A percentile compares a stretch with the other conserved stretches of the same genome.
Conservation (phyloP, 2,113 vertebrate species). For the Daphoenositta chrysoptera region DNA sequence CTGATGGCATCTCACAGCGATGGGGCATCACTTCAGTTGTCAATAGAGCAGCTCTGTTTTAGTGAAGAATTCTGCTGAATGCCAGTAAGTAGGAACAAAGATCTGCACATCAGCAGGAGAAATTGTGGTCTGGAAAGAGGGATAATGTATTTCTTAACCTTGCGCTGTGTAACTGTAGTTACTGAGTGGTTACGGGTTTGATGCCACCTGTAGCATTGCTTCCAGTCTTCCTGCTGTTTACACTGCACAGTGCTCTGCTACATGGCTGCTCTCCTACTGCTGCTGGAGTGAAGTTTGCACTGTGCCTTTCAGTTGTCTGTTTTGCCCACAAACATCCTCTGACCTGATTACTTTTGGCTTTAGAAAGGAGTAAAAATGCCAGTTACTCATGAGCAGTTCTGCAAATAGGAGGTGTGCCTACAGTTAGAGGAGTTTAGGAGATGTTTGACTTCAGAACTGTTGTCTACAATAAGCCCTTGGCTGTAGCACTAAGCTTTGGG, state of each 20-base stretch:
- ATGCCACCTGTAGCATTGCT: not conserved
- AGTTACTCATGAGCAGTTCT: not conserved
- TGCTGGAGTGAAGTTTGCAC: not conserved
- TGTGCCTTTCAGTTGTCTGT: not conserved
- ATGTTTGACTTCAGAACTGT: not conserved
- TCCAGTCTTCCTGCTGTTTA: not conserved
- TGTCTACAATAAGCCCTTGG: not conserved
- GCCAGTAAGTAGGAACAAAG: not conserved
- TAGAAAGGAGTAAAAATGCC: not conserved
- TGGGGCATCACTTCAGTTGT: not conserved
- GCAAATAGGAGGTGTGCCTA: not conserved
- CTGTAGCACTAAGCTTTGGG: not conserved
- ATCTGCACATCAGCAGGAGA: not conserved
- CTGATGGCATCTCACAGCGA: not conserved
- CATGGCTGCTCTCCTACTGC: not conserved
- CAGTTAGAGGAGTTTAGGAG: not conserved
- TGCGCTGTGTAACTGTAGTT: not conserved
- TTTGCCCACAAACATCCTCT: not conserved
- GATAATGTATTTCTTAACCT: not conserved
- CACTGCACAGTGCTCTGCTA: not conserved
- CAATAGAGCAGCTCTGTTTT: not conserved
- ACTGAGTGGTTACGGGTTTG: not conserved
- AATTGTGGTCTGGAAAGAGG: not conserved
- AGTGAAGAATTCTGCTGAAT: not conserved
- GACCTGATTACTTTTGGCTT: not conserved